A percentile compares a stretch with the other conserved stretches of the same genome.
These are phyloP conservation scores for Hyposmocoma kahamanoa DNA, from an alignment of 1,140 invertebrate genomes.

Conservation along the genomic window DNA sequence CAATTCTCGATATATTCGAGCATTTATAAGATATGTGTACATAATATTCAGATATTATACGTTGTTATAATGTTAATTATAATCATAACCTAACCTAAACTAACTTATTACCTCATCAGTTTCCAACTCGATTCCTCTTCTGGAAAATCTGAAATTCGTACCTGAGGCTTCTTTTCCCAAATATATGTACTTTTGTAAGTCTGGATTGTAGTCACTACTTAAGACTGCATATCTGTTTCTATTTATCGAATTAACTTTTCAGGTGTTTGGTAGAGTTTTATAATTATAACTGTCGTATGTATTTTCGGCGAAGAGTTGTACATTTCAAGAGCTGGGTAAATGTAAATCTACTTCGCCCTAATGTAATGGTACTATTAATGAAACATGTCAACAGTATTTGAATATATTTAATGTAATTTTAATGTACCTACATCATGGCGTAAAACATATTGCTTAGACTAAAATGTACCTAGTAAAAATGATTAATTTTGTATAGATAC, in stretches of 20 bases:
- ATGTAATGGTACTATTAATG: slow-evolving; percentile 15
- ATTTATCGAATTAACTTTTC: slow-evolving; percentile 7
- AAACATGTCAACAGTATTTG: slow-evolving; percentile 21
- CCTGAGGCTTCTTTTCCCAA: too few relatives aligned
- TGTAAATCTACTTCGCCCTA: slow-evolving; percentile 50
- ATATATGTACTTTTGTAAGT: slow-evolving; percentile 12
- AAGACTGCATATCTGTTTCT: slow-evolving; percentile 30
- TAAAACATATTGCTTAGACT: slow-evolving; percentile 31
- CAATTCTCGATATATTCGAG: slow-evolving; percentile 30
- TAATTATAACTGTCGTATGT: background rate
- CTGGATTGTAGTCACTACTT: too few relatives aligned
- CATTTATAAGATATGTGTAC: slow-evolving; percentile 58
- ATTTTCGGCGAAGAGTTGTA: slow-evolving; percentile 48
- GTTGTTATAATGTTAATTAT: slow-evolving; percentile 44
- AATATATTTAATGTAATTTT: slow-evolving; percentile 20
- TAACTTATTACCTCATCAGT: too few relatives aligned
- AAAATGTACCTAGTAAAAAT: slow-evolving; percentile 32
- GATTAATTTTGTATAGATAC: slow-evolving; percentile 56
- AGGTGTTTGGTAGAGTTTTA: slow-evolving; percentile 1
- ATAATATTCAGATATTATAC: slow-evolving; percentile 53
- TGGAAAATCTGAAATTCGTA: too few relatives aligned
- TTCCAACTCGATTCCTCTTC: too few relatives aligned
- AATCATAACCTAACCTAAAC: too few relatives aligned
- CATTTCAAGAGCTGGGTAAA: slow-evolving; percentile 66
- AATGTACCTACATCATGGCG: slow-evolving; percentile 26